phyloP scores from a whole-genome alignment of 2,888 invertebrate species.

The Heliconius charithonia region DNA sequence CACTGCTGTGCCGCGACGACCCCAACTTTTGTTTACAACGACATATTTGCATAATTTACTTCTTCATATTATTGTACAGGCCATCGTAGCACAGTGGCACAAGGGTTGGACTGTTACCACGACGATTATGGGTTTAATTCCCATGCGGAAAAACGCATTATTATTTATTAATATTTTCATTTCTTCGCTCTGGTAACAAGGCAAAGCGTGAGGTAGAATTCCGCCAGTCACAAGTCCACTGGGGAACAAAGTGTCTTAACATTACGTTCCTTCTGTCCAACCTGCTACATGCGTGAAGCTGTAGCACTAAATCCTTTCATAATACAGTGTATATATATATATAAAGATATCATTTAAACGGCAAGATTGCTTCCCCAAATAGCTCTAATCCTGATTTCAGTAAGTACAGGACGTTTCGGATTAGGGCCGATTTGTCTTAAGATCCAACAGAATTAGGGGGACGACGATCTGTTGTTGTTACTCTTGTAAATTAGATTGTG shows the following conservation, averaged over 20 bases:
- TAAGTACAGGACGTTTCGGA: constrained; percentile 44
- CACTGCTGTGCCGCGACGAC: background rate
- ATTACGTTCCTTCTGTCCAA: too few relatives aligned
- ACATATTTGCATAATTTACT: background rate
- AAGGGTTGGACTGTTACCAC: too few relatives aligned
- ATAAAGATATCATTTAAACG: constrained; percentile 16
- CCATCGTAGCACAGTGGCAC: too few relatives aligned
- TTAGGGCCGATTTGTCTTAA: constrained; percentile 48
- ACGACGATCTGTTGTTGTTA: constrained; percentile 41
- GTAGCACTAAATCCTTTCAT: too few relatives aligned
- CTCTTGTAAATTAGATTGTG: constrained; percentile 41
- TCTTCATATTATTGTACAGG: background rate
- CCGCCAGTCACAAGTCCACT: too few relatives aligned
- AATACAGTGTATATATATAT: background rate
- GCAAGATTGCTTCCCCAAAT: constrained; percentile 41
- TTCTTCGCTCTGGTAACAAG: too few relatives aligned
- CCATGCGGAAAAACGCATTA: too few relatives aligned
- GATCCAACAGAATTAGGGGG: constrained; percentile 45
- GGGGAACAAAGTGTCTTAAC: too few relatives aligned
- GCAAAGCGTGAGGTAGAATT: too few relatives aligned
- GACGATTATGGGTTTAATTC: too few relatives aligned
- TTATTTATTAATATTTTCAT: too few relatives aligned
- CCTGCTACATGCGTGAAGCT: too few relatives aligned
- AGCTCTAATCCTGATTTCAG: constrained; percentile 47
- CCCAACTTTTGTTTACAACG: background rate